Evolutionary conservation across 2,888 invertebrate genomes (phyloP).

Genomic region (Quadriops clusia): DNA sequence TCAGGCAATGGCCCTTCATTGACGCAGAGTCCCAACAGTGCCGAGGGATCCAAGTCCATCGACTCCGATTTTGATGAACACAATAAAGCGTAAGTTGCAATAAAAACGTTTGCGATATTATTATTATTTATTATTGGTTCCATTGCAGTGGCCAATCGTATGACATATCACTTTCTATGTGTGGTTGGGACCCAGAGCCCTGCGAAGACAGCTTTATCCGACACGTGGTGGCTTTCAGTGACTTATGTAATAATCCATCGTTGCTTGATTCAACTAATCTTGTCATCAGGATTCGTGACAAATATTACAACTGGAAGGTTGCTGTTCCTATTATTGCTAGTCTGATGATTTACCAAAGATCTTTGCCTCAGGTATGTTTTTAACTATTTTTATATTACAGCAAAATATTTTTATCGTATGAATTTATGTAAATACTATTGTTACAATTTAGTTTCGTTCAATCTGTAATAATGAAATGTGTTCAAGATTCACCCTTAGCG

Average conservation of each 20-base stretch:
- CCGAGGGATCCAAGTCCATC: constrained; percentile 69
- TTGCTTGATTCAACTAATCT: constrained; percentile 70
- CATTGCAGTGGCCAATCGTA: constrained; percentile 33
- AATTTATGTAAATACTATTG: background rate
- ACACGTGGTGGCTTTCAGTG: constrained; percentile 47
- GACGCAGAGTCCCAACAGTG: constrained; percentile 85
- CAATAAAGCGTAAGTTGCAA: constrained; percentile 33
- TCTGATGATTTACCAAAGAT: constrained; percentile 73
- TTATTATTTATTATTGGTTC: constrained; percentile 6
- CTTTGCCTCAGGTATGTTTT: constrained; percentile 58
- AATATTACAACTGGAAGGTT: constrained; percentile 83
- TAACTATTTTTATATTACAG: constrained; percentile 5
- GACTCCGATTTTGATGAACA: constrained; percentile 78
- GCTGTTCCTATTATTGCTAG: constrained; percentile 87
- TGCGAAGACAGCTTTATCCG: constrained; percentile 43
- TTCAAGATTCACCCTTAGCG: too few species aligned
- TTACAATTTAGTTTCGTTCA: too few species aligned
- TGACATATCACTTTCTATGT: constrained; percentile 65
- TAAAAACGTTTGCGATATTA: constrained; percentile 2
- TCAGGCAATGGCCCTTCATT: constrained; percentile 93
- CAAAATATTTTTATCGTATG: constrained; percentile 1
- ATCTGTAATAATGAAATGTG: too few species aligned
- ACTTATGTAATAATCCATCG: constrained; percentile 57
- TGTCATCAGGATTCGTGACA: constrained; percentile 74
- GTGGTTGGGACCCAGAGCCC: constrained; percentile 52